phyloP scores from a whole-genome alignment of 2,888 invertebrate genomes.

The Podotricha telesiphe region DNA sequence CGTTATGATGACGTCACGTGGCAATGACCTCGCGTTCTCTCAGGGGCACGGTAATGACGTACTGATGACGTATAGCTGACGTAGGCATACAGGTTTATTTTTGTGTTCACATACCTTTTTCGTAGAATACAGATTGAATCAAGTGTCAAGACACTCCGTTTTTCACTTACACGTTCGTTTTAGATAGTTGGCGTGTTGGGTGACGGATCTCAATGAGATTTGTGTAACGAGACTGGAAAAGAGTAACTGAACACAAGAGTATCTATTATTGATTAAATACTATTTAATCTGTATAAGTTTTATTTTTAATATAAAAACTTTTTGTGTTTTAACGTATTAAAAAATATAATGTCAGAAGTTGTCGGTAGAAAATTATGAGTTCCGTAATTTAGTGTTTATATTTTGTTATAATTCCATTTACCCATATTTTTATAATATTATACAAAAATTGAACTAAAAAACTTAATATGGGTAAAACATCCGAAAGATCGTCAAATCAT shows the following conservation, averaged over 20 bases:
- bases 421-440: constrained; percentile 18
- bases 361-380: constrained; percentile 9
- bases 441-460: background rate
- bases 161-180: constrained; percentile 14
- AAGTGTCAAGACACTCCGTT: constrained; percentile 11
- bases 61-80: constrained; percentile 22
- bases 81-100: background rate
- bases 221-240: too few relatives aligned
- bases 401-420: constrained; percentile 27
- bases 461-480: constrained; percentile 17
- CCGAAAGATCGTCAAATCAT: constrained; percentile 33
- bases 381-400: constrained; percentile 14
- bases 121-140: background rate
- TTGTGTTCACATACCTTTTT: background rate
- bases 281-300: background rate
- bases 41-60: constrained; percentile 46
- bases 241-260: background rate
- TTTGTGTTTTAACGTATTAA: background rate
- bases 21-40: constrained; percentile 46
- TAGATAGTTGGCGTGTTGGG: background rate
- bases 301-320: background rate
- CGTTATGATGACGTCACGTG: constrained; percentile 31
- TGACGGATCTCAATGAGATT: background rate
- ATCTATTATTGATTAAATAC: background rate
- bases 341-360: background rate